These are phyloP conservation scores for Ylistrum balloti DNA, from an alignment of 1,140 invertebrate species.

Conservation along the genomic window DNA sequence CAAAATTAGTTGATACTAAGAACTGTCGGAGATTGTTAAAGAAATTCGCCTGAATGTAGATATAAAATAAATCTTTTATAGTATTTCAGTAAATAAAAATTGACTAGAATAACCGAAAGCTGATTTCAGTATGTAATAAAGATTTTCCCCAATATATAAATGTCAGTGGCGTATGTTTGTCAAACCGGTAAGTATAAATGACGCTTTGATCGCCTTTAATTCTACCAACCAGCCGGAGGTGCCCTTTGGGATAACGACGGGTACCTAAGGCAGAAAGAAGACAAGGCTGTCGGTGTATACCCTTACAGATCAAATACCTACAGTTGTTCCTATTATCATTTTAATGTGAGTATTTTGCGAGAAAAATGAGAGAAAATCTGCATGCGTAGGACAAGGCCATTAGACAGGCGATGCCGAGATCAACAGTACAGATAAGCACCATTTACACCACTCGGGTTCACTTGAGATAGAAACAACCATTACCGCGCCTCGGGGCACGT, in stretches of 20 bases:
- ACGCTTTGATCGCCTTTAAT: conserved; percentile 14
- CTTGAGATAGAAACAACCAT: conserved; percentile 38
- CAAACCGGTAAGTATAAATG: background rate
- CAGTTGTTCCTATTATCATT: conserved; percentile 5
- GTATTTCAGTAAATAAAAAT: conserved; percentile 40
- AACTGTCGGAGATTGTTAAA: background rate
- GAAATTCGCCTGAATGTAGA: conserved; percentile 32
- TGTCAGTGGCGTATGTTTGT: background rate
- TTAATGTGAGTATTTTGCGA: conserved; percentile 19
- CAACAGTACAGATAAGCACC: background rate
- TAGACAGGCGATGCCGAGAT: background rate
- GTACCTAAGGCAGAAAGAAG: background rate
- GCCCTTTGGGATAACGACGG: background rate
- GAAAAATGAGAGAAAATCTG: conserved; percentile 35
- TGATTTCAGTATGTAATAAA: conserved; percentile 20
- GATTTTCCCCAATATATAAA: conserved; percentile 26
- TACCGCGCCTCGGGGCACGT: background rate
- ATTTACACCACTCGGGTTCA: conserved; percentile 8
- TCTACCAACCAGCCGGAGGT: background rate
- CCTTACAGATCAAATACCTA: background rate
- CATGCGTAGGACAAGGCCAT: conserved; percentile 18
- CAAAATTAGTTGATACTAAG: conserved; percentile 17
- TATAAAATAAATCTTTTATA: conserved; percentile 37
- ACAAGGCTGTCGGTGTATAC: background rate
- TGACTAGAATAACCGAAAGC: conserved; percentile 17